Base-by-base conservation (phyloP, 2,113 vertebrate species). In the Phaethon lepturus region DNA sequence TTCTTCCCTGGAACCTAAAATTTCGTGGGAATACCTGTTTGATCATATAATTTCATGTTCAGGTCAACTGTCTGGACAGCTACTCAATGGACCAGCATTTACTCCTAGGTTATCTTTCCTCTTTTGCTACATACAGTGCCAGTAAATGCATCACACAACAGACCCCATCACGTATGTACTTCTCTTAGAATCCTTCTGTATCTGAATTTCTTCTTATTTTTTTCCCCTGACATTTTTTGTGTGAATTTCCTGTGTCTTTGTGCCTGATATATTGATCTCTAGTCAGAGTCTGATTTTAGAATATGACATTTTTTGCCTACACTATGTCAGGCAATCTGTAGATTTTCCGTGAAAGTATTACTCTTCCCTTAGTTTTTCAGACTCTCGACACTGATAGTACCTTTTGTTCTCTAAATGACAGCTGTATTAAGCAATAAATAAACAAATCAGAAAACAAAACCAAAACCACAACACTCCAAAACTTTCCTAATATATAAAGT, bases 401-500 rank as follows among this genome's bases (percentile, higher is more conserved):
- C 13, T 80, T 75, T 68, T 76, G 4, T 52, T 68, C 29, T 71
- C 29, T 49, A 82, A 79, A 75, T 52, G 9, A 2, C 5, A 38
- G 52, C 12, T 17, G 3, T n/a, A 38, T 86, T 60, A 52, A 75
- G 9, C 13, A 69, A 52, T 67, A 90, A 82, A 59, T 58, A 66
- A 2, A 77, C 55, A 53, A 78, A 40, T 44, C 1, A 10, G 47
- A 53, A 25, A 69, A 7, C 8, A 31, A 85, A n/a, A 3, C 6
- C 5, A 42, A 88, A 77, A 60, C 0, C 6, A 3, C 10, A 73
- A 8, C 5, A 1, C 2, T 4, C 10, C 4, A 73, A 79, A 56
- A 2, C 6, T 63, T 85, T n/a, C 47, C 8, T 62, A 80, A 29
- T 62, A 29, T 14, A 89, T 42, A 10, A 59, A 75, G 3, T 35